Base-by-base conservation (phyloP, 2,888 invertebrate species). In the Hirtodrosophila trivittata region DNA sequence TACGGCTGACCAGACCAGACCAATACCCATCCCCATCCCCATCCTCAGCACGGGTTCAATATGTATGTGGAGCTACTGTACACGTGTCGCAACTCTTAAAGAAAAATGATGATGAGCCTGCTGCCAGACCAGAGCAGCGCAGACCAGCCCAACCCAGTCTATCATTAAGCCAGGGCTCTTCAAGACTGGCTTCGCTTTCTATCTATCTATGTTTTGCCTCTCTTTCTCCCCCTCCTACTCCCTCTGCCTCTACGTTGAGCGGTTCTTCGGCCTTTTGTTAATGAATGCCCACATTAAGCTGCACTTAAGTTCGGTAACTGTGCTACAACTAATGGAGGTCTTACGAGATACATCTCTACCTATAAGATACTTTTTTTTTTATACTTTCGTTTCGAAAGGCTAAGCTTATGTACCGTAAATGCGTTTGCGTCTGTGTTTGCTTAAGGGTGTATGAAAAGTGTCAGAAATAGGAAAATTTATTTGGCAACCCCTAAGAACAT, bases 281-380 rank as follows among this genome's bases (percentile, higher is more conserved):
- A 69, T 77, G 74, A 68, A 75, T 62, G 69, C 65, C 54, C 65
- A 73, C 74, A 73, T 73, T 75, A 68, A 73, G 74, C 77, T 62
- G 74, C 62, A 77, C 77, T 75, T 75, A 77, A 76, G 74, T 47
- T 42, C 51, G 16, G 50, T 62, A 71, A 71, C 71, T 71, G 74
- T 69, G 74, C 65, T 54, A 8, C 55, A 68, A 56, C 69, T 75
- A 77, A 75, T 77, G 74, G 77, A 68, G 66, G 46, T 33, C 9
- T n/a, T n/a, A 10, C 10, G 3, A 6, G 9, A 12, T 7, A 35
- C n/a, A 35, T 55, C 49, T 33, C 9, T 18, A 30, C n/a, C 42
- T 51, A 50, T 32, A 12, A 38, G 25, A 18, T 13, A 28, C 30
- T 41, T 41, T 21, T 10, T 41, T 13, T 41, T 43, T 13, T n/a